These are phyloP conservation scores for Narcine bancroftii DNA, from an alignment of 2,113 vertebrate species.

Conservation along the genomic window DNA sequence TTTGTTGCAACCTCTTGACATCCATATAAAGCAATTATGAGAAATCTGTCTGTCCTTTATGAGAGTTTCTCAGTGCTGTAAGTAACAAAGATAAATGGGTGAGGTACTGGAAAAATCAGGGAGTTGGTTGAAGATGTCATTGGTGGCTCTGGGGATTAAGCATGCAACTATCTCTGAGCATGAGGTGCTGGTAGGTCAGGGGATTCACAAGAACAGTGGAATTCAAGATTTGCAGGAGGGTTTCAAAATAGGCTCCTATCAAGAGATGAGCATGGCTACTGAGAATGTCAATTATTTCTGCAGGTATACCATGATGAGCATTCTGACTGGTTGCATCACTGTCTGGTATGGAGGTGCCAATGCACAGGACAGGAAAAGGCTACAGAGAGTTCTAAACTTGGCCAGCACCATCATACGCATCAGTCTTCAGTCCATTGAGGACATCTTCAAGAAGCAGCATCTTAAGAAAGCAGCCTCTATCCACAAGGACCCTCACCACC, in stretches of 20 bases:
- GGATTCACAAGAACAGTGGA: not conserved
- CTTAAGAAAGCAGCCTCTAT: too few relatives aligned
- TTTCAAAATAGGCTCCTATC: not conserved
- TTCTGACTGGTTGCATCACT: too few relatives aligned
- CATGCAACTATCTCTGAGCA: not conserved
- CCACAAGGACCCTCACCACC: too few relatives aligned
- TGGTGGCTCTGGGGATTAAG: not conserved
- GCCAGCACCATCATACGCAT: too few relatives aligned
- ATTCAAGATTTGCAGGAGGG: not conserved
- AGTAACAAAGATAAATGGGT: constrained; percentile 9
- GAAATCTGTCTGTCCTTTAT: constrained; percentile 22
- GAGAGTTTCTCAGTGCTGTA: not conserved
- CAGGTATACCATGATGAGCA: too few relatives aligned
- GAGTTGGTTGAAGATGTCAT: not conserved
- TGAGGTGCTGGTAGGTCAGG: not conserved
- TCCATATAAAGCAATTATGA: not conserved
- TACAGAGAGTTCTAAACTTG: too few relatives aligned
- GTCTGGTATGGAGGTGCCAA: too few relatives aligned
- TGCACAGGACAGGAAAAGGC: too few relatives aligned
- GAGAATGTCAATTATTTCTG: not conserved
- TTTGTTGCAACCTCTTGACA: not conserved
- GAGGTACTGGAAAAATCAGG: not conserved
- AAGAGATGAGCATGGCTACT: not conserved
- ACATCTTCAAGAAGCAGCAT: too few relatives aligned
- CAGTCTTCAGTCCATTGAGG: too few relatives aligned